Base-by-base conservation (phyloP, 2,888 invertebrate species). In the Anoncus sp. region DNA sequence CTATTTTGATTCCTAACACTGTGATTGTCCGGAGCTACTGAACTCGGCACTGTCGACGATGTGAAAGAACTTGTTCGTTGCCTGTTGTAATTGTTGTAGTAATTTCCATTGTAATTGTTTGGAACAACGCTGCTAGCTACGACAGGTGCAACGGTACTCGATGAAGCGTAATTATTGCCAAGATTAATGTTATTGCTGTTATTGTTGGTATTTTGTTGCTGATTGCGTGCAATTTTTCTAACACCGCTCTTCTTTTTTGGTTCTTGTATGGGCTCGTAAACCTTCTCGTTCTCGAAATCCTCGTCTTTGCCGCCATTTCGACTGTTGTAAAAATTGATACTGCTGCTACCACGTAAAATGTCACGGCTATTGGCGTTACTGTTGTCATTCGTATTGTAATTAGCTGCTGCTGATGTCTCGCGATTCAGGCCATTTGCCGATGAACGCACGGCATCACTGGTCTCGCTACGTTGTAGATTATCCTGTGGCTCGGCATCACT, bases 211-310 rank as follows among this genome's bases (percentile, higher is more conserved):
- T 55, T 84, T 16, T 87, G 81, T 27, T 83, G 85, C 22, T 84
- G 86, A 40, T 90, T 90, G 12, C 90, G 83, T 55, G 86, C 87
- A 40, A 87, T 65, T 67, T 91, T 90, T 22, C 90, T 75, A 0
- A 88, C 74, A 0, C 87, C 87, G 1, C 77, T 65, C 45, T 87
- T 89, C 60, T 85, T 88, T 59, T 85, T 90, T 2, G 82, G 83
- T 2, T 88, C 87, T 2, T 92, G 91, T 69, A 91, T 90, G 1
- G 91, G 83, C n/a, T 93, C 92, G 20, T 92, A 92, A 24, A 92
- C 77, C 75, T 93, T 93, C 7, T 92, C 91, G 14, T 90, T 92
- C 14, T 92, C 90, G 10, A 92, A 90, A 55, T 92, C 91, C 49
- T 92, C 92, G 79, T 93, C 92, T 51, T 92, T 92, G 73, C 89